Percentiles rank a stretch among this genome's conserved stretches.
phyloP scores from a whole-genome alignment of 2,113 vertebrate genomes.

The Halichoerus grypus region DNA sequence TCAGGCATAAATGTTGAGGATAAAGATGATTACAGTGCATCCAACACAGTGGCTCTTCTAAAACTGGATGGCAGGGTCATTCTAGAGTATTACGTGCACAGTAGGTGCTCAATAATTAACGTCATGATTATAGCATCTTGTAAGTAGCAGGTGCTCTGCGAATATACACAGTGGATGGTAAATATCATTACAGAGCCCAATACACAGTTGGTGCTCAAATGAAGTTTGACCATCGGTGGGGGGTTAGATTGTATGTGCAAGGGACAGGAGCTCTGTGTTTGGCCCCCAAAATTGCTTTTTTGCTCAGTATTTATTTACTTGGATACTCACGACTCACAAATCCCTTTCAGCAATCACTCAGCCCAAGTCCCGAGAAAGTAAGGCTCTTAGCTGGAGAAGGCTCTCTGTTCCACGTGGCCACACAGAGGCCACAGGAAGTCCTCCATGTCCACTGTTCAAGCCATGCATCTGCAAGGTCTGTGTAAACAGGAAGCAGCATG shows the following conservation, averaged over 20 bases:
- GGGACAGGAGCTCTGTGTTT: neutral
- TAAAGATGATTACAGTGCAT: neutral
- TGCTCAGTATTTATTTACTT: neutral
- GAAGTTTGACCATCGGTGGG: neutral
- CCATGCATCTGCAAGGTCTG: neutral
- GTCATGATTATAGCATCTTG: neutral
- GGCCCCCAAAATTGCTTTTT: neutral
- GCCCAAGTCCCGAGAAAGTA: slow-evolving; percentile 4
- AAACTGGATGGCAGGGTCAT: neutral
- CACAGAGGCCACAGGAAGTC: neutral
- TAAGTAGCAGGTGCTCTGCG: neutral
- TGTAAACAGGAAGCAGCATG: slow-evolving; percentile 54
- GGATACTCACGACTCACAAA: neutral
- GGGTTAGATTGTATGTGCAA: neutral
- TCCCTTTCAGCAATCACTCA: neutral
- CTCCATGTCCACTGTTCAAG: neutral
- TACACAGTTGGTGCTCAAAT: neutral
- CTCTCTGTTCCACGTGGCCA: neutral
- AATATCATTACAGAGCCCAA: neutral
- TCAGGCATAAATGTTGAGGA: neutral
- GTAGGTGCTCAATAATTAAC: too few species aligned
- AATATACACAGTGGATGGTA: neutral
- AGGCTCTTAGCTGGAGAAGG: neutral
- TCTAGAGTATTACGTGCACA: neutral
- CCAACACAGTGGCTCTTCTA: neutral